A percentile compares a stretch with the other conserved stretches of the same genome.
Evolutionary conservation across 1,140 invertebrate species (phyloP).

Genomic region (Whitmania pigra): DNA sequence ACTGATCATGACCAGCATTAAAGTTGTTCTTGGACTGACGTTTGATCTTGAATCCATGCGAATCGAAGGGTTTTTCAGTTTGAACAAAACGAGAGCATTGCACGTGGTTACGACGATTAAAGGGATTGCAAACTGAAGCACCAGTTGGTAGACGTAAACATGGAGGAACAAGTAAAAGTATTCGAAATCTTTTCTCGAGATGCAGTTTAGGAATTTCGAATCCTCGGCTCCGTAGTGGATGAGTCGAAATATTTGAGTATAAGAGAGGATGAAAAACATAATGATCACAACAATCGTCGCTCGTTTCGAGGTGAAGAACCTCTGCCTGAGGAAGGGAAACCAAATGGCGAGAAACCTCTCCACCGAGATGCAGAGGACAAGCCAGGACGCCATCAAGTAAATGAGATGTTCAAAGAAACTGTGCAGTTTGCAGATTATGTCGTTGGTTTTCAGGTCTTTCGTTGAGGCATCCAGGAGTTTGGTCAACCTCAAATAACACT

Average conservation of each 20-base stretch:
- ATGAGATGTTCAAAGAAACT: slow-evolving; percentile 28
- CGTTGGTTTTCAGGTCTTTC: not conserved
- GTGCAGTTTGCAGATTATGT: slow-evolving; percentile 28
- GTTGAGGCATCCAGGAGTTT: slow-evolving; percentile 19
- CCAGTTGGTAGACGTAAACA: slow-evolving; percentile 34
- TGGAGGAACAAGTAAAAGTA: slow-evolving; percentile 29
- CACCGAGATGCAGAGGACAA: slow-evolving; percentile 30
- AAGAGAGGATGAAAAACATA: slow-evolving; percentile 28
- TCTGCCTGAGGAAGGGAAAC: slow-evolving; percentile 29
- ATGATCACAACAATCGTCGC: slow-evolving; percentile 27
- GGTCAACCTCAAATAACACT: slow-evolving; percentile 26
- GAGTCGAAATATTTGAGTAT: slow-evolving; percentile 30
- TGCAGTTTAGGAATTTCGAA: slow-evolving; percentile 20
- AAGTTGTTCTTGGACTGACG: slow-evolving; percentile 31
- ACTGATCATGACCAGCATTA: slow-evolving; percentile 34
- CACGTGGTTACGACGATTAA: slow-evolving; percentile 29
- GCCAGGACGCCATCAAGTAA: slow-evolving; percentile 32
- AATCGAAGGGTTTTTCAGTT: slow-evolving; percentile 26
- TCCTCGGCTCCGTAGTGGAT: slow-evolving; percentile 21
- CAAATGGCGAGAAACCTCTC: slow-evolving; percentile 32
- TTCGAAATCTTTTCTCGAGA: not conserved
- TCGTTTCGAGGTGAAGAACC: slow-evolving; percentile 27
- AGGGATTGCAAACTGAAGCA: slow-evolving; percentile 30
- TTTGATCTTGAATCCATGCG: not conserved
- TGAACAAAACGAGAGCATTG: slow-evolving; percentile 32